A percentile compares a stretch with the other conserved stretches of the same genome.
Conservation (phyloP, 2,888 invertebrate species). For the Sericinus montela region DNA sequence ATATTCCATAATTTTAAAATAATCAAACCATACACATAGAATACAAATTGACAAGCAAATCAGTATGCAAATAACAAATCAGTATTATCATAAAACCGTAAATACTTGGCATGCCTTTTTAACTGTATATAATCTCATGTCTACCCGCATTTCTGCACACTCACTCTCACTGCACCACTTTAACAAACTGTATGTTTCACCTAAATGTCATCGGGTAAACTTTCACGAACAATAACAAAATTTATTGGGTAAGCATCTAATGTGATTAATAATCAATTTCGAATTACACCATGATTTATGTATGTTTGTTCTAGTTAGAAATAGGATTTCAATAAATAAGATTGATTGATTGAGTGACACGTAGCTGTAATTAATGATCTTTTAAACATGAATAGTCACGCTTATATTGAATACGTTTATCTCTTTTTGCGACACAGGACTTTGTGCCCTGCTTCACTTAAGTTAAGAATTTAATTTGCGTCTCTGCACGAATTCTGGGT, state of each 20-base stretch:
- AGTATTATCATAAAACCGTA: background rate
- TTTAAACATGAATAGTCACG: no score
- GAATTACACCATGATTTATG: background rate
- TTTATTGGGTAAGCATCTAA: slow-evolving; percentile 8
- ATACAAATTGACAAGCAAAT: background rate
- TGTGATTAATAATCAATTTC: slow-evolving; percentile 5
- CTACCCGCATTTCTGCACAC: slow-evolving; percentile 13
- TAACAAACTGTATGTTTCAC: background rate
- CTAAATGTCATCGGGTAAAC: slow-evolving; percentile 3
- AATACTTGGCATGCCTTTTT: slow-evolving; percentile 9
- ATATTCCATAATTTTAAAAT: no score
- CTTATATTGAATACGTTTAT: no score
- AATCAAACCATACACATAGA: no score
- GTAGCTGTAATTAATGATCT: no score
- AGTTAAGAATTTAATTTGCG: no score
- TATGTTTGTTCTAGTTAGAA: background rate
- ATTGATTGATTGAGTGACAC: no score
- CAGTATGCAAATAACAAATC: background rate
- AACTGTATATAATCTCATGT: background rate
- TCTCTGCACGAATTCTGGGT: no score
- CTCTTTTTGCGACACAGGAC: no score
- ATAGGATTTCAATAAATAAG: background rate
- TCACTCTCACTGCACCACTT: background rate
- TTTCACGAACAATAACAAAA: slow-evolving; percentile 9
- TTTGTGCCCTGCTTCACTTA: no score